phyloP scores from a whole-genome alignment of 2,888 invertebrate genomes.

The Oscheius onirici region DNA sequence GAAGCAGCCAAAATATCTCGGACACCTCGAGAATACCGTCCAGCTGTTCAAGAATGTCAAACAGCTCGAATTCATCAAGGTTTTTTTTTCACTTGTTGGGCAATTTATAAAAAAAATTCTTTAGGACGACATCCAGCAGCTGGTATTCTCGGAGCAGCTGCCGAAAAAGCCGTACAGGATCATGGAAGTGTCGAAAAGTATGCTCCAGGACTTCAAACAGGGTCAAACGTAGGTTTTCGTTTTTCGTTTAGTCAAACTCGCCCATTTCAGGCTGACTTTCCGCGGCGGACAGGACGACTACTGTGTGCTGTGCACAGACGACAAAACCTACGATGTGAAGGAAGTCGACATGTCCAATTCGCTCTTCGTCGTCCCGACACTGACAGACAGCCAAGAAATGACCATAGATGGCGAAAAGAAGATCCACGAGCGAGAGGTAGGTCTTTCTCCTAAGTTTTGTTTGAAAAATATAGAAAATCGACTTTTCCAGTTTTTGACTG shows the following conservation, averaged over 20 bases:
- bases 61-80: conserved; percentile 40
- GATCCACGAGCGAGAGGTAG: background rate
- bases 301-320: conserved; percentile 35
- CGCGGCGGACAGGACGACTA: conserved; percentile 38
- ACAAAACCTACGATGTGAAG: conserved; percentile 39
- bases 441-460: too few species aligned
- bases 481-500: too few species aligned
- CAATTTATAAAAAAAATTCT: conserved; percentile 4
- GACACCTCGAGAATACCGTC: conserved; percentile 34
- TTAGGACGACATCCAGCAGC: conserved; percentile 38
- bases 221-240: conserved; percentile 36
- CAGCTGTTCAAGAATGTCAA: conserved; percentile 36
- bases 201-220: conserved; percentile 36
- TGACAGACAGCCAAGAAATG: conserved; percentile 10
- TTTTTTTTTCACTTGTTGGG: background rate
- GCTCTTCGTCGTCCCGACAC: conserved; percentile 31
- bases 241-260: background rate
- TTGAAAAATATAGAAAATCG: too few species aligned
- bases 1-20: conserved; percentile 7
- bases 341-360: conserved; percentile 46
- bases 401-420: background rate
- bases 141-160: conserved; percentile 33
- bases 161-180: conserved; percentile 34
- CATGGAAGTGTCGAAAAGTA: conserved; percentile 32
- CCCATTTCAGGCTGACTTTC: conserved; percentile 35